These are phyloP conservation scores for Centroberyx gerrardi DNA, from an alignment of 2,797 vertebrate species.

Conservation along the genomic window DNA sequence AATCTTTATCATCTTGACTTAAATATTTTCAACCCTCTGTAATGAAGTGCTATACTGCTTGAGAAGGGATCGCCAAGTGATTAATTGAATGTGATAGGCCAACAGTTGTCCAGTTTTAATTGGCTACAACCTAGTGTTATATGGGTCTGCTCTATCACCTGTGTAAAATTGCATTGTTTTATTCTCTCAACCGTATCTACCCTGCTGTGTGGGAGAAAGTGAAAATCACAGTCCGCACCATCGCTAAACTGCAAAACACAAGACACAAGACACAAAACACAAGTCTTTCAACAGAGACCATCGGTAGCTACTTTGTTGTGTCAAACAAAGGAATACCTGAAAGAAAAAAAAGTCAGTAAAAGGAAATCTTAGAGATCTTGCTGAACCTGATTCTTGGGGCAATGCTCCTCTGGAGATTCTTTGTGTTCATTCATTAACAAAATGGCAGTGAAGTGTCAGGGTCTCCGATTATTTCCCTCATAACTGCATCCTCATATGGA, in stretches of 20 bases:
- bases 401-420: background rate
- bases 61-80: conserved; percentile 35
- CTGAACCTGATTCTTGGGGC: background rate
- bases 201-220: background rate
- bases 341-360: background rate
- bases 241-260: background rate
- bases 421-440: background rate
- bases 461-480: background rate
- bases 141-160: background rate
- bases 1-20: conserved; percentile 15
- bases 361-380: background rate
- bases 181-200: background rate
- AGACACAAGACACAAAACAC: no score
- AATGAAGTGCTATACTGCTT: conserved; percentile 8
- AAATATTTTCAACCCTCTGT: background rate
- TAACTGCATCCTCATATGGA: background rate
- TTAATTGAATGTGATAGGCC: conserved; percentile 44
- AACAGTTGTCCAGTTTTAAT: conserved; percentile 41
- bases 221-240: background rate
- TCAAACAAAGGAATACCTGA: background rate
- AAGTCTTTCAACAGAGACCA: background rate
- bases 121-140: conserved; percentile 15
- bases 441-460: background rate
- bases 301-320: background rate
- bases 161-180: background rate